phyloP scores from a whole-genome alignment of 2,888 invertebrate genomes.

The Athetis lepigone region DNA sequence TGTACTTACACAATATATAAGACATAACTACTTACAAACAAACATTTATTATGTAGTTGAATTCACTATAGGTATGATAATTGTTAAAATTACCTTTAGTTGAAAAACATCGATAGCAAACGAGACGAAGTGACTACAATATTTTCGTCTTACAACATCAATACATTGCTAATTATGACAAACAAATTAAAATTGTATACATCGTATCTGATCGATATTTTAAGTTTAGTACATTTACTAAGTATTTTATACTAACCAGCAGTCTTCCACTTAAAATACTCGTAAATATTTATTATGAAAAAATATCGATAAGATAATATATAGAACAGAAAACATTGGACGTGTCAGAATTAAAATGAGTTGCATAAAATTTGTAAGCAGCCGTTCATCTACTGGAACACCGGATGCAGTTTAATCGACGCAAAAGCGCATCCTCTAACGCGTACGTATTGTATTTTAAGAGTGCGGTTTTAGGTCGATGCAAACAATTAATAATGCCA shows the following conservation, averaged over 20 bases:
- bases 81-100: constrained; percentile 14
- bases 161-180: constrained; percentile 8
- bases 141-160: constrained; percentile 4
- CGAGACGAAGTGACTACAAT: neutral
- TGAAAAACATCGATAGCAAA: constrained; percentile 24
- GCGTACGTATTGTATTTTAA: neutral
- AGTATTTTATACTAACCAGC: constrained; percentile 36
- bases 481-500: neutral
- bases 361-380: neutral
- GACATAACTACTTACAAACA: constrained; percentile 23
- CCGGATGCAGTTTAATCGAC: too few species aligned
- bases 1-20: constrained; percentile 20
- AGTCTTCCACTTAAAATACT: constrained; percentile 45
- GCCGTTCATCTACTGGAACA: neutral
- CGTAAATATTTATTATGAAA: constrained; percentile 26
- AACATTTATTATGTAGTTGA: constrained; percentile 29
- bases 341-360: constrained; percentile 2
- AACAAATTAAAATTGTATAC: neutral
- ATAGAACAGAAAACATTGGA: constrained; percentile 8
- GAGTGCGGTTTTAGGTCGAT: constrained; percentile 1
- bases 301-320: constrained; percentile 45
- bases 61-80: constrained; percentile 26
- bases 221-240: constrained; percentile 16
- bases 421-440: too few species aligned
- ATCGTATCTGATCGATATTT: constrained; percentile 48